Percentiles rank a stretch among this genome's conserved stretches.
These are phyloP conservation scores for Trichonephila clavipes DNA, from an alignment of 1,140 invertebrate species.

Conservation along the genomic window DNA sequence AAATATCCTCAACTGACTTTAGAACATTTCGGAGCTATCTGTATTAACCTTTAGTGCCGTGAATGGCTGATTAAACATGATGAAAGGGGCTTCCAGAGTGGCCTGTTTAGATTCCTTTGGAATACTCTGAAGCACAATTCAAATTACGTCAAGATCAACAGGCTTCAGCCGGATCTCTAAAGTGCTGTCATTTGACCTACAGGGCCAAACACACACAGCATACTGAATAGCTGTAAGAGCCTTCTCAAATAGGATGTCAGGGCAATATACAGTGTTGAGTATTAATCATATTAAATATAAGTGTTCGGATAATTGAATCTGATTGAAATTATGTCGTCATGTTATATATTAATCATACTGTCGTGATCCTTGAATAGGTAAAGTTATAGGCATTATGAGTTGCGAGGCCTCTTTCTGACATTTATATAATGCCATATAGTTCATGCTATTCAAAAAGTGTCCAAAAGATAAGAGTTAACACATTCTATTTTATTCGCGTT, in stretches of 20 bases:
- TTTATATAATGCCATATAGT: no score
- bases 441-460: no score
- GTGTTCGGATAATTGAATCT: not conserved
- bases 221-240: not conserved
- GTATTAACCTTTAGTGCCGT: not conserved
- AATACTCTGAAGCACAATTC: not conserved
- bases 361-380: not conserved
- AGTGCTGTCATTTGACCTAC: not conserved
- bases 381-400: not conserved
- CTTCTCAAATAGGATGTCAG: not conserved
- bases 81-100: not conserved
- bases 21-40: not conserved
- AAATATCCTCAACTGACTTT: not conserved
- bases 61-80: slow-evolving; percentile 7
- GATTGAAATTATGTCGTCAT: not conserved
- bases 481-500: no score
- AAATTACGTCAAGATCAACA: slow-evolving; percentile 30
- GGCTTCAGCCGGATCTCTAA: not conserved
- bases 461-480: no score
- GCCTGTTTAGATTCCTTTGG: slow-evolving; percentile 8
- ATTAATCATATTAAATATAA: slow-evolving; percentile 6
- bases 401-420: no score
- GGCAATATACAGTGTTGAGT: not conserved
- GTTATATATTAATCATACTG: not conserved
- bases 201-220: not conserved